Base-by-base conservation (phyloP, 2,797 vertebrate genomes). In the Enteromius viviparus region DNA sequence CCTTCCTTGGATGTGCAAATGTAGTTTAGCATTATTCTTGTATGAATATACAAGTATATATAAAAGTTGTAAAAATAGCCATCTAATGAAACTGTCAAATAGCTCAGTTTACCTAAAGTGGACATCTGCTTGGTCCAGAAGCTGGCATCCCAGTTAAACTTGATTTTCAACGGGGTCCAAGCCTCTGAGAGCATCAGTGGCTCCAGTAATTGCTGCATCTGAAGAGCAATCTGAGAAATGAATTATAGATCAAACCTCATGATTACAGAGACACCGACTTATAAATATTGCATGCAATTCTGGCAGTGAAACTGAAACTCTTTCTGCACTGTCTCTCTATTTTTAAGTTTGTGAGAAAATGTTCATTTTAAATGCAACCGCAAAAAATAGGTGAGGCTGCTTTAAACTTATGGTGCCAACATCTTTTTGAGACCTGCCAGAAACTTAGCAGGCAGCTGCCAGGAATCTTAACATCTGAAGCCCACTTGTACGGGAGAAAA, bases 61-160 rank as follows among this genome's bases (percentile, higher is more conserved):
- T 64, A 32, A 64, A 64, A 32, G 15, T 7, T 29, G 26, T 64
- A 32, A 64, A 64, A 32, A 64, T 29, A 64, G 6, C 26, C 60
- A 64, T 32, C 65, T 21, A 40, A 37, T 21, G 7, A 17, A 17
- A 70, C 15, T 17, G 8, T 34, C 37, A 45, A 51, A 11, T 34
- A 12, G 12, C 29, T 84, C 29, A 65, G n/a, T 84, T 89, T 92
- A 99, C 98, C 98, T 85, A 99, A 90, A 87, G 89, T 96, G 80
- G 98, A 96, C 85, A 99, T 94, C 85, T 98, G 96, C 89, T 98
- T 97, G 15, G 96, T 97, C 98, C 98, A 99, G 89, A 96, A 97
- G 88, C 97, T 97, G 17, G 97, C 96, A 86, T 99, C 98, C 98
- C 98, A 99, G 85, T 96, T 95, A 90, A 99, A 99, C 88, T 95